Evolutionary conservation across 2,113 vertebrate genomes (phyloP).

Genomic region (Nycticorax nycticorax): DNA sequence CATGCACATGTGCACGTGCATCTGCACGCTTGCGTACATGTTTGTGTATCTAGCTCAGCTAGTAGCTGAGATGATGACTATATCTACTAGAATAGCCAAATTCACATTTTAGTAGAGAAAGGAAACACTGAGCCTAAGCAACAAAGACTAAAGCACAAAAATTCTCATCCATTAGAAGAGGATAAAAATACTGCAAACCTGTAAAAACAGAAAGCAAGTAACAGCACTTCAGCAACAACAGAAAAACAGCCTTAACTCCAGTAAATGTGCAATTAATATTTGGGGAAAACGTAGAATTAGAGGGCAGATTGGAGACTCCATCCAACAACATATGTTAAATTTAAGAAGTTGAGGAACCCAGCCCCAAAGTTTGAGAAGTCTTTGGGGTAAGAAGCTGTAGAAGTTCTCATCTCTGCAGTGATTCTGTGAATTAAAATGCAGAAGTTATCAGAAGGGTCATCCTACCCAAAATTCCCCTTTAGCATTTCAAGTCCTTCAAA

Average conservation of each 20-base stretch:
- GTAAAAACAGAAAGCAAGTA: not conserved
- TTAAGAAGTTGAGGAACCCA: not conserved
- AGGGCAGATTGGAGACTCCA: not conserved
- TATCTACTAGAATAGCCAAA: not conserved
- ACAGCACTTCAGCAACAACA: not conserved
- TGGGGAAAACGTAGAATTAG: not conserved
- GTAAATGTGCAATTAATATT: not conserved
- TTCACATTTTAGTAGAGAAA: not conserved
- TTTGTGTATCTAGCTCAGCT: not conserved
- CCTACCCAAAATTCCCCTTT: not conserved
- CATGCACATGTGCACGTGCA: not conserved
- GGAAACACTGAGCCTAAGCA: not conserved
- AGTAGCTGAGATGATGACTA: not conserved
- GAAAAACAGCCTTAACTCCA: not conserved
- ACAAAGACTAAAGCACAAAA: not conserved
- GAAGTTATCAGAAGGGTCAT: not conserved
- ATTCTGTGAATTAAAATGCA: not conserved
- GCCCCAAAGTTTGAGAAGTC: not conserved
- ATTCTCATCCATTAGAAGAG: not conserved
- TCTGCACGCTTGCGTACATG: fast-evolving
- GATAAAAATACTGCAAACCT: not conserved
- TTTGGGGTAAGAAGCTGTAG: not conserved
- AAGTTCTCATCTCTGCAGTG: not conserved
- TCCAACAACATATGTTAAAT: not conserved
- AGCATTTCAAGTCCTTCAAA: not conserved